Base-by-base conservation (phyloP, 2,797 vertebrate species). In the Dendrocincla tyrannina region DNA sequence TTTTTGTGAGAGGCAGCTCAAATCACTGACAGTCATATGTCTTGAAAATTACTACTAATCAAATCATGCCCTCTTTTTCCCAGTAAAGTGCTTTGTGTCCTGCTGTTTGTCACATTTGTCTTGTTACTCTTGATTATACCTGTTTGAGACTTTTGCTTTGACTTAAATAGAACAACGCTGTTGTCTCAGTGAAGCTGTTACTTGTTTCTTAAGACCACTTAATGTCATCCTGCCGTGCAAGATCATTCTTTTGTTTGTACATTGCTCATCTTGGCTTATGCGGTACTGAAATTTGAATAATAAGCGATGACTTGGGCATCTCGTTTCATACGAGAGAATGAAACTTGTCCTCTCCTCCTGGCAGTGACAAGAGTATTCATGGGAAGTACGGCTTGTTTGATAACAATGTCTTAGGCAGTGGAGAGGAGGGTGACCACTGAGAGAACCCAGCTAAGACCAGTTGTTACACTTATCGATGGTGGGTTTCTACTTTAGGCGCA, bases 41-140 rank as follows among this genome's bases (percentile, higher is more conserved):
- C 68, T 85, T 74, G 69, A 88, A 93, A 94, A 95, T 78, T 67
- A 22, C 46, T 44, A 12, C 68, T 85, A 85, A 94, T 81, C 76
- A 95, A 80, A 80, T 84, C 58, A 39, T 41, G 81, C 60, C 72
- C 28, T 83, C 75, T 70, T 81, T 74, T 67, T 49, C 17, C 49
- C 13, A 23, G 68, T 42, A 77, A 94, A 95, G 88, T 80, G 88
- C 46, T 67, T 75, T 41, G 35, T 77, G 33, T 53, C 89, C 88
- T 95, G 89, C 89, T 94, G 82, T 89, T 93, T 60, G 32, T 84
- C 79, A 66, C 35, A 49, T 35, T 91, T 87, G 58, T 46, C 87
- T 70, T 89, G 37, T 77, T 86, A 64, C 76, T 92, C 52, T 58
- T 91, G 82, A 92, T 92, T 94, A 85, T 77, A 92, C 76, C 81